Evolutionary conservation across 2,113 vertebrate species (phyloP).

Genomic region (Forbesichthys papilliferus): DNA sequence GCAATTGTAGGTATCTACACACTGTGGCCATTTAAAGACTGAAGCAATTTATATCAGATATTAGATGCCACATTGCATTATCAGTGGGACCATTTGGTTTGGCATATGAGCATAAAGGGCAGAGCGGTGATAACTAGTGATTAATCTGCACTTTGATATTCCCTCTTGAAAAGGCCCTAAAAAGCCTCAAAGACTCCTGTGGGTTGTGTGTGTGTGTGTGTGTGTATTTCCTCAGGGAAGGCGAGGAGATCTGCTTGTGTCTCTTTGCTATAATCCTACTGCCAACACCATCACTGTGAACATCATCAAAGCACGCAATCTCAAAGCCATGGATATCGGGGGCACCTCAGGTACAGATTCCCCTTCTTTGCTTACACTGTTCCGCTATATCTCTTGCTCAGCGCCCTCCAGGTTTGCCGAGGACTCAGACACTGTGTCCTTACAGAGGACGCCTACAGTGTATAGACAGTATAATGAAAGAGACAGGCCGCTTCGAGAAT

Average conservation of each 20-base stretch:
- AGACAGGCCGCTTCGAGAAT: no score
- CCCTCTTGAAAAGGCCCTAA: slow-evolving; percentile 34
- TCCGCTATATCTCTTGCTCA: slow-evolving; percentile 10
- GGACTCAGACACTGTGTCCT: background rate
- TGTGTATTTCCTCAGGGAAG: slow-evolving; percentile 53
- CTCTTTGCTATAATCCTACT: slow-evolving; percentile 95
- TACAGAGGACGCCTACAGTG: slow-evolving; percentile 2
- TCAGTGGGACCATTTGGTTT: slow-evolving; percentile 41
- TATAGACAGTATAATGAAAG: no score
- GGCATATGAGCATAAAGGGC: slow-evolving; percentile 42
- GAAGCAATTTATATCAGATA: no score
- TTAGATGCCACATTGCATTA: slow-evolving; percentile 11
- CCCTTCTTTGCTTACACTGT: slow-evolving; percentile 29
- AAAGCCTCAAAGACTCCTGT: background rate
- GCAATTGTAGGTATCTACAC: no score
- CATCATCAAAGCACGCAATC: slow-evolving; percentile 98
- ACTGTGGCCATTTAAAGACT: no score
- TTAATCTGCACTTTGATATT: slow-evolving; percentile 44
- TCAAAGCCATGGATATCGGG: slow-evolving; percentile 99
- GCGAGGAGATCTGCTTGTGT: slow-evolving; percentile 72
- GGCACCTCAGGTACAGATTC: slow-evolving; percentile 89
- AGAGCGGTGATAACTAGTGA: slow-evolving; percentile 42
- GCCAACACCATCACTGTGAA: slow-evolving; percentile 98
- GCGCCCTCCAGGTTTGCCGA: slow-evolving; percentile 18
- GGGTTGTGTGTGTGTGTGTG: slow-evolving; percentile 13